Evolutionary conservation across 2,888 invertebrate species (phyloP), one percentile per base, ranked within the genome.

Genomic region (Microplitis deprimator): DNA sequence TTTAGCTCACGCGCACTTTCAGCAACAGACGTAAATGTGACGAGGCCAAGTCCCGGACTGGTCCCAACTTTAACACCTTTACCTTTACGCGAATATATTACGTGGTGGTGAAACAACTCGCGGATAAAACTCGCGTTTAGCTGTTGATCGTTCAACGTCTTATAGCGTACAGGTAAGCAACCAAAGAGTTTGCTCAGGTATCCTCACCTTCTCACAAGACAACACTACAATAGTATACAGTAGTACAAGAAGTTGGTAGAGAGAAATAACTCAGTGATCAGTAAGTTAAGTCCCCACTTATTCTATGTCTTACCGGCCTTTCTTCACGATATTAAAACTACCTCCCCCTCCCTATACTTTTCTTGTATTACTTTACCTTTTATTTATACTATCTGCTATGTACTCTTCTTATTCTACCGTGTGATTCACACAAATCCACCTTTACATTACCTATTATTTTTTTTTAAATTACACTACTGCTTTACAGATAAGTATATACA

Each of bases 11-110:
- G 77, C 67, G 29, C 38, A 79, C 50, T 50, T 50, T 50, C 50
- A 13, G 50, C 50, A 20, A 20, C 20, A 80, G 81, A 81, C 81
- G 79, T 76, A 77, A 80, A 80, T 79, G 81, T 81, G 81, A 81
- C 81, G 81, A 76, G 79, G 79, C 75, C 81, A 75, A 79, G 81
- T 81, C 80, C 79, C 81, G 77, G 77, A 81, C 81, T 81, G 81
- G 77, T 64, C 71, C 73, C 61, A 73, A 50, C 50, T 8, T 13
- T 50, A 50, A 50, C 50, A 50, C 50, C 50, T 50, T 13, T 50
- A 40, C 71, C 71, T 71, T 71, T 29, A 29, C 29, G 29, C 29
- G 29, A 29, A 29, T 29, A 29, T 29, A 29, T 29, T 29, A 29
- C 3, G 1, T n/a, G n/a, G 3, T 29, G 29, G 29, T 29, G 29